phyloP scores from a whole-genome alignment of 2,113 vertebrate genomes.

The Stomatorhinus ivindoensis region DNA sequence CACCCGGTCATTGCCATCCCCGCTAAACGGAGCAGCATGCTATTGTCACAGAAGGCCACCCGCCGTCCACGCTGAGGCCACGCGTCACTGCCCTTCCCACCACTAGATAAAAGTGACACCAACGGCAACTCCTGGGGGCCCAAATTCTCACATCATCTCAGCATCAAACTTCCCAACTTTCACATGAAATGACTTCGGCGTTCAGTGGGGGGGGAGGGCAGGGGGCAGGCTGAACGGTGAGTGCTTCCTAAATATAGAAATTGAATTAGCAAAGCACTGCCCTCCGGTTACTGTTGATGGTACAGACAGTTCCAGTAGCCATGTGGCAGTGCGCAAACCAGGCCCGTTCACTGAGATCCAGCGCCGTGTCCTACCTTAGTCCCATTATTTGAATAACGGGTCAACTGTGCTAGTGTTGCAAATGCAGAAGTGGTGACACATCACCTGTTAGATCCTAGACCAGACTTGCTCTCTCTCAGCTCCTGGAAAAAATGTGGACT shows the following conservation, averaged over 20 bases:
- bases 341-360: neutral
- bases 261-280: neutral
- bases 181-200: neutral
- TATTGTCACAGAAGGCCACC: slow-evolving; percentile 5
- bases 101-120: neutral
- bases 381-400: neutral
- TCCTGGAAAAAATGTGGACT: neutral
- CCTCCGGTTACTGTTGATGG: neutral
- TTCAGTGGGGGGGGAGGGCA: neutral
- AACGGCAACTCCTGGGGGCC: neutral
- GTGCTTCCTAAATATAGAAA: neutral
- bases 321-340: neutral
- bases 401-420: neutral
- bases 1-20: neutral
- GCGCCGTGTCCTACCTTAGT: neutral
- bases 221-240: neutral
- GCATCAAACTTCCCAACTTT: neutral
- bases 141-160: neutral
- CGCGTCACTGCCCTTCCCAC: neutral
- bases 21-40: neutral
- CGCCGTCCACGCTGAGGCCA: neutral
- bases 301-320: neutral
- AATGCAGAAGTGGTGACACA: neutral
- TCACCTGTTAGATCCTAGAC: neutral
- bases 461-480: neutral